Evolutionary conservation across 2,113 vertebrate species (phyloP), one percentile per base, ranked within the genome.

Genomic region (Seriola rivoliana): DNA sequence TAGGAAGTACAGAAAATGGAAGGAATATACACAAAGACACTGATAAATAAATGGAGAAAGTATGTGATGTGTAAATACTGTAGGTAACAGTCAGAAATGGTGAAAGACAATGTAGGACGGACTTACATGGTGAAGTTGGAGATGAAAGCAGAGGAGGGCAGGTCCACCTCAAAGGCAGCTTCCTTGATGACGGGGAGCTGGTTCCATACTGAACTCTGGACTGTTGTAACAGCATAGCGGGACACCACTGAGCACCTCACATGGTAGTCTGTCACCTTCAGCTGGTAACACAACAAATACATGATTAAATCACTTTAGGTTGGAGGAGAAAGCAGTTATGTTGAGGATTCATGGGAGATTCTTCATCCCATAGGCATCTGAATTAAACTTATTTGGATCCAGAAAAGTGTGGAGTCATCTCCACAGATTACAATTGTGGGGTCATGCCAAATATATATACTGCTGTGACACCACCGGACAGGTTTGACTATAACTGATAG

Each of bases 121-220:
- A 95, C 96, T 96, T 80, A 96, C 96, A 97, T 94, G 85, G 95
- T 95, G 82, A 97, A 97, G 94, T 97, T 97, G 87, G 96, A 97
- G 83, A 97, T 96, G 91, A 97, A 97, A 1, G 96, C 95, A 0
- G 96, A 82, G 9, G 82, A 88, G 14, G 96, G 95, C 70, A 97
- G 93, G 81, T 97, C 94, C 85, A 97, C 89, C 74, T 97, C 95
- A 64, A 97, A 97, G 46, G 95, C 88, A 0, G 96, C 96, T 50
- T 96, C 96, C 62, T 96, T 97, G 52, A 90, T 89, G 68, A 93
- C 50, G 14, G 93, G n/a, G 7, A 96, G 94, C 82, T 96, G 94
- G 92, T 96, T 97, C 94, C 92, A 95, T 34, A 96, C 86, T 2
- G 94, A 90, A 44, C 94, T 96, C 32, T 93, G 93, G 70, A 97